Percentiles rank a stretch among this genome's conserved stretches.
phyloP scores from a whole-genome alignment of 2,888 invertebrate species.

The Kuschelorhynchus macadamiae region DNA sequence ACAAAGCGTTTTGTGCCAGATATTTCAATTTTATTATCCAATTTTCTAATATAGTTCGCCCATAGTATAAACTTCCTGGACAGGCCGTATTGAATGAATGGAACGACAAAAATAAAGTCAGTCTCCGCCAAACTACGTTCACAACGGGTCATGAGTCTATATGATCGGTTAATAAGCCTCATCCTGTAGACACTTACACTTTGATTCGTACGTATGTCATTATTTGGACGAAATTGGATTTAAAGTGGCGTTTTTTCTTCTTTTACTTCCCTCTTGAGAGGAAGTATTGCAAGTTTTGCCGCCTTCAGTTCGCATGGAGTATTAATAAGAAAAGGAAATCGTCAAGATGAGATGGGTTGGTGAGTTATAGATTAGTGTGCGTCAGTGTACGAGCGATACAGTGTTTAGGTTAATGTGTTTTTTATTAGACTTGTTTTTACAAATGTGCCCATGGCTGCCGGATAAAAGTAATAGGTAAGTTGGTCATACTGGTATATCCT shows the following conservation, averaged over 20 bases:
- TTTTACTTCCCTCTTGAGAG: too few species aligned
- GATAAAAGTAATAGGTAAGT: slow-evolving; percentile 45
- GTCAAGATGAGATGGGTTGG: slow-evolving; percentile 7
- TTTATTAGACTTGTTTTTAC: slow-evolving; percentile 46
- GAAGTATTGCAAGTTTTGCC: too few species aligned
- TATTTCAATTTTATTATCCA: slow-evolving; percentile 6
- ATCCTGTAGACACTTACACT: slow-evolving; percentile 42
- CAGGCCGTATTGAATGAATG: slow-evolving; percentile 33
- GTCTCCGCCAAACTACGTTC: slow-evolving; percentile 36
- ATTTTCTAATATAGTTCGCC: slow-evolving; percentile 15
- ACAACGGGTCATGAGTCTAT: slow-evolving; percentile 48
- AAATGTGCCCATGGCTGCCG: slow-evolving; percentile 50
- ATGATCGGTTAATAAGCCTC: slow-evolving; percentile 43
- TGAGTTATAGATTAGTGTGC: not conserved
- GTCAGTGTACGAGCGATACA: not conserved
- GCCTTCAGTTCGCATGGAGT: too few species aligned
- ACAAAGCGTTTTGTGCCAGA: slow-evolving; percentile 5
- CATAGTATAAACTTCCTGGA: slow-evolving; percentile 44
- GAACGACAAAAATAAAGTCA: slow-evolving; percentile 47
- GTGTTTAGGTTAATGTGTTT: slow-evolving; percentile 44
- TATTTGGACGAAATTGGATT: not conserved
- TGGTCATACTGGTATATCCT: too few species aligned
- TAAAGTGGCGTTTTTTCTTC: too few species aligned
- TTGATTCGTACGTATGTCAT: slow-evolving; percentile 12
- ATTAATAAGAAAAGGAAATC: too few species aligned